These are phyloP conservation scores for Dicyrtoma fusca DNA, from an alignment of 2,888 invertebrate genomes.

Conservation along the genomic window DNA sequence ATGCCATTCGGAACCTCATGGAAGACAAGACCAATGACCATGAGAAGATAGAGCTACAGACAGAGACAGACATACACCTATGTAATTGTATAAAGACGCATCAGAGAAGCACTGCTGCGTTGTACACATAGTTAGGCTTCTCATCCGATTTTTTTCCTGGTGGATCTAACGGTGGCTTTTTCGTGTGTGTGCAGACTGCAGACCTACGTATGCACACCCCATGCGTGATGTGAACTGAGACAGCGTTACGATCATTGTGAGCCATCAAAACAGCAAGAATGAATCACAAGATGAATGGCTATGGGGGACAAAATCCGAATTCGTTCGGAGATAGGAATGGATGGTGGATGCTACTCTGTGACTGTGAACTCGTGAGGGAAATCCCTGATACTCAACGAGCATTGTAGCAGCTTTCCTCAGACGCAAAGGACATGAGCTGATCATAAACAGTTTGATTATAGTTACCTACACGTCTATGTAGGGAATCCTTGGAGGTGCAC, in stretches of 20 bases:
- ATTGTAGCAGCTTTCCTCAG: neutral
- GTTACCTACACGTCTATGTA: too few species aligned
- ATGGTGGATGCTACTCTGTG: neutral
- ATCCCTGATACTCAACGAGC: slow-evolving; percentile 14
- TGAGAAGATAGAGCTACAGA: too few species aligned
- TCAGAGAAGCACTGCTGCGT: too few species aligned
- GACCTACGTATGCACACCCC: too few species aligned
- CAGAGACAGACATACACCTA: too few species aligned
- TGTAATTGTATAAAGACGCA: too few species aligned
- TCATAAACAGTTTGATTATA: slow-evolving; percentile 21
- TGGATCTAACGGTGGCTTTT: too few species aligned
- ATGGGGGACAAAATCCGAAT: slow-evolving; percentile 44
- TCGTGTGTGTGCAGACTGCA: too few species aligned
- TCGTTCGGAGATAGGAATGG: slow-evolving; percentile 30
- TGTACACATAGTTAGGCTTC: too few species aligned
- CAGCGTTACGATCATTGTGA: slow-evolving; percentile 34
- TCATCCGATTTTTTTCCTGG: too few species aligned
- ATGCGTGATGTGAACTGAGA: neutral
- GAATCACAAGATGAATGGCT: slow-evolving; percentile 49
- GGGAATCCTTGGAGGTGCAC: neutral
- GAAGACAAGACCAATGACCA: too few species aligned
- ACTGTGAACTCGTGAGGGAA: slow-evolving; percentile 32
- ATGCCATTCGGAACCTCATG: too few species aligned
- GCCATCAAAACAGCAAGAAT: slow-evolving; percentile 42
- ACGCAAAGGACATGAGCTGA: slow-evolving; percentile 14